Evolutionary conservation across 2,888 invertebrate genomes (phyloP).

Genomic region (Oxyscelio sp.): DNA sequence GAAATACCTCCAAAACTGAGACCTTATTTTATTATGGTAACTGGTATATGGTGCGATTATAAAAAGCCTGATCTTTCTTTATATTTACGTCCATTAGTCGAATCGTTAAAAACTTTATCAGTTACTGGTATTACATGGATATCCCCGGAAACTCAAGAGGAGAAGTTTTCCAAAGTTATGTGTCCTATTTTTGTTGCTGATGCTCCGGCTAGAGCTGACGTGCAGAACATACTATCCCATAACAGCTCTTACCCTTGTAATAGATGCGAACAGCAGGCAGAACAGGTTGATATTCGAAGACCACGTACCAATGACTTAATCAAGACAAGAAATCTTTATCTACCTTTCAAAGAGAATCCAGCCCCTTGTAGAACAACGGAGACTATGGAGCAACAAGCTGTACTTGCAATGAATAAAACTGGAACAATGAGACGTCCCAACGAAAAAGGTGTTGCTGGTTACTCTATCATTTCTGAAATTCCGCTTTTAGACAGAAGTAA

Average conservation of each 20-base stretch:
- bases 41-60: slow-evolving; percentile 33
- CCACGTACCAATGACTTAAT: background rate
- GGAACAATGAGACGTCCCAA: background rate
- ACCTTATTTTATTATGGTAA: background rate
- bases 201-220: slow-evolving; percentile 7
- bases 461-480: background rate
- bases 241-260: slow-evolving; percentile 8
- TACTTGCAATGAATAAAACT: background rate
- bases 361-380: background rate
- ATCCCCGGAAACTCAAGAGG: background rate
- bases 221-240: background rate
- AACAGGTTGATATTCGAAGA: background rate
- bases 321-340: background rate
- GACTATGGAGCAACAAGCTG: background rate
- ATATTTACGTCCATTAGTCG: slow-evolving; percentile 13
- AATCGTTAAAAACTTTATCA: slow-evolving; percentile 1
- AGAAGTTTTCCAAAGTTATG: background rate
- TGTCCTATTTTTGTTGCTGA: slow-evolving; percentile 12
- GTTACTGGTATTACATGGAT: slow-evolving; percentile 6
- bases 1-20: slow-evolving; percentile 25
- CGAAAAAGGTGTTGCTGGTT: background rate
- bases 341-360: slow-evolving; percentile 11
- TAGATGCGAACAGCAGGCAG: slow-evolving; percentile 10
- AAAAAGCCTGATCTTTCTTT: slow-evolving; percentile 3
- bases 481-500: background rate